Evolutionary conservation across 2,113 vertebrate genomes (phyloP), one percentile per base, ranked within the genome.

Genomic region (Lichenostomus cassidix): DNA sequence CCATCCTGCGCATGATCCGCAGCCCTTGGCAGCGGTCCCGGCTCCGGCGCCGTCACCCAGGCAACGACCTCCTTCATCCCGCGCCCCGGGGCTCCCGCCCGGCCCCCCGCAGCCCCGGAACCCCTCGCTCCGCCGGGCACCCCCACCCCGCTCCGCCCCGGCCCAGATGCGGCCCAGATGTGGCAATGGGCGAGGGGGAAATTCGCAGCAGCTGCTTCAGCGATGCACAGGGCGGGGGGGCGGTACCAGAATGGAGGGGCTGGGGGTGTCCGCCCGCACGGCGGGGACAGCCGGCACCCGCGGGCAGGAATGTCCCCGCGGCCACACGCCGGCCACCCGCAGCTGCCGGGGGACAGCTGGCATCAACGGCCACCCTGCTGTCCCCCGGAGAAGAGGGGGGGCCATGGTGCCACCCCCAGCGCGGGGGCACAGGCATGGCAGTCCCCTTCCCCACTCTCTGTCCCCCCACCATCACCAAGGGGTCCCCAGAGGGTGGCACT

Each of bases 41-140:
- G 83, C 76, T 60, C 64, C 62, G 94, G 88, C 77, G 93, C 92
- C 53, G 82, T 98, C 97, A 78, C 97, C 96, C 96, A 75, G 93
- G 90, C 91, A 96, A 98, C 88, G 77, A 95, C 97, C 97, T 98
- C 96, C 92, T 98, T 98, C 97, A 93, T 78, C 95, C 89, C 83
- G 20, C 29, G 89, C 96, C 91, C 90, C 85, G 35, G 65, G 91
- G 73, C 70, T 64, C 50, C 53, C 21, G 19, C 3, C 24, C 12
- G 62, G 37, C 10, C 35, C n/a, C 76, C 75, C 39, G 76, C 85
- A 56, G 16, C 75, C 33, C 46, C 23, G 15, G 37, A 79, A 21
- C 24, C 11, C 47, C 19, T 27, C 37, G 0, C 5, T 0, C 12
- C 71, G 19, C 46, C 31, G 37, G 49, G 37, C 23, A 52, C 10